Evolutionary conservation across 2,113 vertebrate species (phyloP).

Genomic region (Porphyrio hochstetteri): DNA sequence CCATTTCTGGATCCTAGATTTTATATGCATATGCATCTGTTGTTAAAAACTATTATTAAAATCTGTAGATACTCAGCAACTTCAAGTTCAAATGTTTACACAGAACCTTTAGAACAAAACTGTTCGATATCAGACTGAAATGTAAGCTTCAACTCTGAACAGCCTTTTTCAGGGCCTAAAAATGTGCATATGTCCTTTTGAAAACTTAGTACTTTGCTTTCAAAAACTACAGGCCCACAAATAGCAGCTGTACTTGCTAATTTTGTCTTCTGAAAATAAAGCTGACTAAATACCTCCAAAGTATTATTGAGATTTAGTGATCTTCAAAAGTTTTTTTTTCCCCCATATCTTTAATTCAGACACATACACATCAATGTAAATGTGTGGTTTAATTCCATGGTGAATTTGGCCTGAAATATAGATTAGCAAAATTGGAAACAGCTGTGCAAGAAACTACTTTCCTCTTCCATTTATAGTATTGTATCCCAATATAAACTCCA

Average conservation of each 20-base stretch:
- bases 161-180: slow-evolving; percentile 1
- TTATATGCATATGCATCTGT: not conserved
- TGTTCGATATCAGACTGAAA: not conserved
- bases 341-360: slow-evolving; percentile 62
- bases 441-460: slow-evolving; percentile 83
- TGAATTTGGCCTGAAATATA: slow-evolving; percentile 82
- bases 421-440: slow-evolving; percentile 85
- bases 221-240: slow-evolving; percentile 42
- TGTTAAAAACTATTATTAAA: not conserved
- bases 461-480: slow-evolving; percentile 84
- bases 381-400: slow-evolving; percentile 72
- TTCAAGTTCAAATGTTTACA: slow-evolving; percentile 8
- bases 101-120: not conserved
- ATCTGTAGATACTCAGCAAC: not conserved
- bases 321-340: slow-evolving; percentile 49
- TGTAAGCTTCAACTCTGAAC: not conserved
- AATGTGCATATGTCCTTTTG: slow-evolving; percentile 41
- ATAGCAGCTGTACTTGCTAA: slow-evolving; percentile 64
- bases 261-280: slow-evolving; percentile 64
- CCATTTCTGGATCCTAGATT: not conserved
- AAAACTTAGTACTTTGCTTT: slow-evolving; percentile 48
- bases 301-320: slow-evolving; percentile 39
- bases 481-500: slow-evolving; percentile 83
- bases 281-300: slow-evolving; percentile 66
- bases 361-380: slow-evolving; percentile 71